phyloP scores from a whole-genome alignment of 2,888 invertebrate species.

The Drosophila greeni region DNA sequence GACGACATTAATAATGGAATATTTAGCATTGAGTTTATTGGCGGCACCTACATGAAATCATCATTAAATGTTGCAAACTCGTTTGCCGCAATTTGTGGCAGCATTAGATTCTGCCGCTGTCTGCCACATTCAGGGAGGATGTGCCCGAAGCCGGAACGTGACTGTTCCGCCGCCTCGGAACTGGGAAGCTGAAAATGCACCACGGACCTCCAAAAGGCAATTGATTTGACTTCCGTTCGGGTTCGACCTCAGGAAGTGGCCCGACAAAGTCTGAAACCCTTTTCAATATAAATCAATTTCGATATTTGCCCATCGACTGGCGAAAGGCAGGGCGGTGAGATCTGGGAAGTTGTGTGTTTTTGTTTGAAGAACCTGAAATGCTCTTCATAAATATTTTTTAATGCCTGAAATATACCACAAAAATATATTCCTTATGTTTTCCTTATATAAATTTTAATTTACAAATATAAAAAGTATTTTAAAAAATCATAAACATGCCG shows the following conservation, averaged over 20 bases:
- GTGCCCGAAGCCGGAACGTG: slow-evolving; percentile 36
- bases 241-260: slow-evolving; percentile 60
- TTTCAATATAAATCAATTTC: slow-evolving; percentile 76
- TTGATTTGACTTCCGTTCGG: slow-evolving; percentile 68
- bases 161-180: slow-evolving; percentile 41
- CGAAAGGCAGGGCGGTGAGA: slow-evolving; percentile 44
- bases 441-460: too few species aligned
- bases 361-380: not conserved
- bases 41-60: slow-evolving; percentile 72
- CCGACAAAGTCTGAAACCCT: slow-evolving; percentile 58
- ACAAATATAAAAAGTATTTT: too few species aligned
- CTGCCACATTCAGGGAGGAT: slow-evolving; percentile 26
- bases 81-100: slow-evolving; percentile 69
- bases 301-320: slow-evolving; percentile 59
- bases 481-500: too few species aligned
- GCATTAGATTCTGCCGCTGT: slow-evolving; percentile 37
- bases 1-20: slow-evolving; percentile 66
- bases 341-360: not conserved
- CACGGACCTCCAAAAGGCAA: slow-evolving; percentile 39
- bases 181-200: not conserved
- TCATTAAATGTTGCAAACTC: slow-evolving; percentile 65
- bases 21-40: slow-evolving; percentile 71
- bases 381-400: not conserved
- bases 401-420: too few species aligned
- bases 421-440: too few species aligned